phyloP scores from a whole-genome alignment of 2,797 vertebrate genomes.

The Arnoldichthys spilopterus region DNA sequence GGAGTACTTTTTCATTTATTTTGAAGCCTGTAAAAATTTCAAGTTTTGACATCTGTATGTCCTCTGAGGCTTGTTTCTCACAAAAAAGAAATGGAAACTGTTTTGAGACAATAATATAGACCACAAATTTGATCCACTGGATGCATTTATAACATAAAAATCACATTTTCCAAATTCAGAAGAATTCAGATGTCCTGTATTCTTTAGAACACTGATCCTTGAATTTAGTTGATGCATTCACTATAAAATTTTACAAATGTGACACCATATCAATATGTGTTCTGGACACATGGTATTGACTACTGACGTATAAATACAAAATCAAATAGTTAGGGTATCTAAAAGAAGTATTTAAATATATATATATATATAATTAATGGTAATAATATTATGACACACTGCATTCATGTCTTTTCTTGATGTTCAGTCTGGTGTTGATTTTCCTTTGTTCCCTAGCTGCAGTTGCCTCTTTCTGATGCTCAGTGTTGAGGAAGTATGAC shows the following conservation, averaged over 20 bases:
- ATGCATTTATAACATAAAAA: neutral
- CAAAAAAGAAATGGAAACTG: neutral
- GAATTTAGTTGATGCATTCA: neutral
- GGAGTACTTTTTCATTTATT: too few species aligned
- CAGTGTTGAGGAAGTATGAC: neutral
- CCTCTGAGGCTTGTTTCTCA: neutral
- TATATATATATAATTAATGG: neutral
- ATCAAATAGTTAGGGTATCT: neutral
- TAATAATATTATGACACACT: constrained; percentile 24
- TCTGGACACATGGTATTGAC: too few species aligned
- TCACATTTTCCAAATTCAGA: neutral
- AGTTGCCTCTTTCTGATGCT: neutral
- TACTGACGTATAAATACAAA: neutral
- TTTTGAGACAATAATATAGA: neutral
- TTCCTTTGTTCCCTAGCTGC: neutral
- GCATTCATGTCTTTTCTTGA: constrained; percentile 25
- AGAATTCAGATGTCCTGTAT: neutral
- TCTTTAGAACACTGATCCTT: neutral
- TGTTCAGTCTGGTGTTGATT: constrained; percentile 1
- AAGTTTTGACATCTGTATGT: neutral
- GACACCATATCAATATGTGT: neutral
- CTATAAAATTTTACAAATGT: neutral
- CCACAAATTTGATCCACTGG: neutral
- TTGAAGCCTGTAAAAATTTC: too few species aligned
- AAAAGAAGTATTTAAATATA: neutral